Conservation (phyloP, 2,113 vertebrate genomes). For the Tauraco erythrolophus region DNA sequence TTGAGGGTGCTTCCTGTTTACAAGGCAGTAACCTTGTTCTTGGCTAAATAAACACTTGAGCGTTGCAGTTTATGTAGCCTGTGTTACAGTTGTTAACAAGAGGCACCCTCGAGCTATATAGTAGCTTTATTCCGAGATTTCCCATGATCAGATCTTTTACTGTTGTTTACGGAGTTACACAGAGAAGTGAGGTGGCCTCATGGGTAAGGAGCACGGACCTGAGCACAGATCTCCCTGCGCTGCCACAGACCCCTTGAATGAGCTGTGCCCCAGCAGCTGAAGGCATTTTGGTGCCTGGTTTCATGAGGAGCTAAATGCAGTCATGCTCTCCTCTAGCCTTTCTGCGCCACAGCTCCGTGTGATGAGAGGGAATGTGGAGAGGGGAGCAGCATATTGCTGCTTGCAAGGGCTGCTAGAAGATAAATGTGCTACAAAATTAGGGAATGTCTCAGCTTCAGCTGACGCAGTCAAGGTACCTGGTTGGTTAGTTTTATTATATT, state of each 20-base stretch:
- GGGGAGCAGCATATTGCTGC: not conserved
- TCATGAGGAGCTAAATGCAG: not conserved
- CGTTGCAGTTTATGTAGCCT: not conserved
- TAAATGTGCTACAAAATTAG: not conserved
- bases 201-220: not conserved
- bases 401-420: not conserved
- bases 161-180: not conserved
- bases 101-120: not conserved
- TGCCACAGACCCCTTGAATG: not conserved
- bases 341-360: not conserved
- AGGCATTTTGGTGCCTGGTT: not conserved
- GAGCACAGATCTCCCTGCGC: not conserved
- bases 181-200: not conserved
- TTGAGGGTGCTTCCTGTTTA: not conserved
- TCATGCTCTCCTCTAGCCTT: not conserved
- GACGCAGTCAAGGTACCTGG: not conserved
- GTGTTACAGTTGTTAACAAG: not conserved
- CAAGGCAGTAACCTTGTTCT: not conserved
- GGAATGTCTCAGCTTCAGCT: not conserved
- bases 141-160: not conserved
- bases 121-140: not conserved
- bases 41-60: not conserved
- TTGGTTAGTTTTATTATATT: not conserved
- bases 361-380: not conserved
- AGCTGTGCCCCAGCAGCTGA: not conserved